phyloP scores from a whole-genome alignment of 2,888 invertebrate species.

The Notodromas monacha region DNA sequence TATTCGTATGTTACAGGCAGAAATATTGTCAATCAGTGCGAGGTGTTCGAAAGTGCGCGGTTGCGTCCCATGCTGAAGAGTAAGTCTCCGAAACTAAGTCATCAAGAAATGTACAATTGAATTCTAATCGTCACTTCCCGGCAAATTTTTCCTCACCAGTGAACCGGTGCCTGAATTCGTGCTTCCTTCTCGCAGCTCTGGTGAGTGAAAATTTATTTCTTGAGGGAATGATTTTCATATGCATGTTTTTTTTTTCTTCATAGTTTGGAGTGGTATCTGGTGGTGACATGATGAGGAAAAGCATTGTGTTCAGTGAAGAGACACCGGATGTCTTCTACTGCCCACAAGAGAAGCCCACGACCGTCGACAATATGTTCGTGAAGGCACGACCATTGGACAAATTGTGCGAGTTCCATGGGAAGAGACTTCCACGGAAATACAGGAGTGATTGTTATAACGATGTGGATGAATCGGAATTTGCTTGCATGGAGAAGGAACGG shows the following conservation, averaged over 20 bases:
- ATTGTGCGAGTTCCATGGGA: conserved; percentile 36
- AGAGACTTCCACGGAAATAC: conserved; percentile 29
- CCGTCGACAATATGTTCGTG: conserved; percentile 35
- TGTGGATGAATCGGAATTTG: conserved; percentile 40
- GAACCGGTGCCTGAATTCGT: too few relatives aligned
- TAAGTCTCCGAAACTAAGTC: too few relatives aligned
- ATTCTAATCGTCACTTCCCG: too few relatives aligned
- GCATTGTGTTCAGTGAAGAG: conserved; percentile 41
- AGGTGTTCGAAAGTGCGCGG: too few relatives aligned
- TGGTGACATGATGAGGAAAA: conserved; percentile 38
- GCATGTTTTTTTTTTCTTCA: conserved; percentile 7
- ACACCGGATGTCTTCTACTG: conserved; percentile 47
- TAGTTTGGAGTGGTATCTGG: conserved; percentile 15
- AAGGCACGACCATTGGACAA: conserved; percentile 23
- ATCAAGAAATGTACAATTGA: too few relatives aligned
- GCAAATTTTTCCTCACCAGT: too few relatives aligned
- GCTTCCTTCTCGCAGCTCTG: too few relatives aligned
- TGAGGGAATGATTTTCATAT: too few relatives aligned
- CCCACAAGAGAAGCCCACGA: conserved; percentile 37
- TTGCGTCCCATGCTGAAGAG: too few relatives aligned
- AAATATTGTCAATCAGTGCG: too few relatives aligned
- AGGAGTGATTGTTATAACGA: conserved; percentile 46
- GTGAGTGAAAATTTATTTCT: too few relatives aligned
- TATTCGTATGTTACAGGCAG: too few relatives aligned
- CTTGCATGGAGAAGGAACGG: conserved; percentile 42